Conservation (phyloP, 2,113 vertebrate genomes). For the Tautogolabrus adspersus region DNA sequence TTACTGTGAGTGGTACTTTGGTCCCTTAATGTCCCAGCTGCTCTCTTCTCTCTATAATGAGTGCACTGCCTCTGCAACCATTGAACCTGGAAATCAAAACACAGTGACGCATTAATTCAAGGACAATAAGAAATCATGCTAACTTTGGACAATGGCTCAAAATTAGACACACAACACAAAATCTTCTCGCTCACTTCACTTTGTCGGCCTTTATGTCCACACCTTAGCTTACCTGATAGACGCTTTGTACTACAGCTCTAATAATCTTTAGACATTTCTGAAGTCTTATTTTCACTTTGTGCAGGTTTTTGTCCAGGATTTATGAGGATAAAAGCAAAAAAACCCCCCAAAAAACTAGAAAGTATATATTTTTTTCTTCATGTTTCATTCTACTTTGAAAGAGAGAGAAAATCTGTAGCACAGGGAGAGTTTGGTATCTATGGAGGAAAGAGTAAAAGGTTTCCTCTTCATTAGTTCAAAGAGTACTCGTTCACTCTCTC, state of each 20-base stretch:
- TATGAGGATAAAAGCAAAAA: slow-evolving; percentile 22
- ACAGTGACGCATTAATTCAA: slow-evolving; percentile 1
- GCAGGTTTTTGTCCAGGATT: slow-evolving; percentile 8
- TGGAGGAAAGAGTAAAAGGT: slow-evolving; percentile 63
- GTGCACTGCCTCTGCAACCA: slow-evolving; percentile 63
- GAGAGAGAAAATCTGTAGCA: slow-evolving; percentile 27
- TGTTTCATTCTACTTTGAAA: slow-evolving; percentile 31
- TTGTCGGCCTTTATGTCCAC: neutral
- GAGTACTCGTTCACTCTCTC: slow-evolving; percentile 62
- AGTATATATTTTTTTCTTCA: slow-evolving; percentile 20
- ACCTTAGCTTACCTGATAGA: neutral
- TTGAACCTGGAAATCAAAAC: slow-evolving; percentile 63
- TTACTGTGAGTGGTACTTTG: slow-evolving; percentile 28
- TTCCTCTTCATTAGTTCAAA: slow-evolving; percentile 84
- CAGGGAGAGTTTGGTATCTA: slow-evolving; percentile 47
- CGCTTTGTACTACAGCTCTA: neutral
- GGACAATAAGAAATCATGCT: neutral
- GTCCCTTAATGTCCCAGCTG: slow-evolving; percentile 18
- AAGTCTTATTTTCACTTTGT: slow-evolving; percentile 1
- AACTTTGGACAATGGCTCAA: neutral
- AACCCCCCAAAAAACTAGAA: neutral
- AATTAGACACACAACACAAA: neutral
- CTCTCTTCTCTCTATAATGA: slow-evolving; percentile 64
- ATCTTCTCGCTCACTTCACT: neutral
- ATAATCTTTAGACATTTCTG: slow-evolving; percentile 6